These are phyloP conservation scores for Stenolophus ochropezus DNA, from an alignment of 2,888 invertebrate species.

Conservation along the genomic window DNA sequence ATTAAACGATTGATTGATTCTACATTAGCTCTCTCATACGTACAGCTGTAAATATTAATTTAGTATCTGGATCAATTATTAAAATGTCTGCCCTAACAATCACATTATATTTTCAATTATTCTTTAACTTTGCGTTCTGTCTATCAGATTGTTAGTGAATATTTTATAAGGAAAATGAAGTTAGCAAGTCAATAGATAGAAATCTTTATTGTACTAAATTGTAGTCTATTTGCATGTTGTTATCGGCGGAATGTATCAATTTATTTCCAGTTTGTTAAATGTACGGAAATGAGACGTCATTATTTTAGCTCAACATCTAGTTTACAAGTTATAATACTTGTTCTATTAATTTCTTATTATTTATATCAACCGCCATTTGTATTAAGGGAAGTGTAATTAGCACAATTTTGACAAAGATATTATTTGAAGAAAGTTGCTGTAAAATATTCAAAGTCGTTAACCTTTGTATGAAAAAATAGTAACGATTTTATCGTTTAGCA, in stretches of 20 bases:
- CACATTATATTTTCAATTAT: not conserved
- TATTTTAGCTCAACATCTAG: not conserved
- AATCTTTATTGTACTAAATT: not conserved
- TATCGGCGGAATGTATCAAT: not conserved
- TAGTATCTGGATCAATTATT: not conserved
- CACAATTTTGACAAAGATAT: no score
- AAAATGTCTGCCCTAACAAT: not conserved
- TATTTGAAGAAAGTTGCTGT: no score
- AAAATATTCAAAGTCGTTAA: no score
- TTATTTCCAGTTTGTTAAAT: not conserved
- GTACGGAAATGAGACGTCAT: not conserved
- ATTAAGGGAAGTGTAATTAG: no score
- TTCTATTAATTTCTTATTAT: no score
- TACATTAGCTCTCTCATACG: not conserved
- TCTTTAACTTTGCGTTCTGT: not conserved
- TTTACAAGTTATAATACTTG: no score
- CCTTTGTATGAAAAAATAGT: not conserved
- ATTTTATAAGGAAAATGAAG: constrained; percentile 6
- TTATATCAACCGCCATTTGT: no score
- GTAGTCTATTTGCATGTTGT: not conserved
- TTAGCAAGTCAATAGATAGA: constrained; percentile 4
- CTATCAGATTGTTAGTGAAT: constrained; percentile 11
- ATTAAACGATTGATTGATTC: not conserved
- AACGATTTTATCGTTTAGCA: not conserved
- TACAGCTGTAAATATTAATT: not conserved